A percentile compares a stretch with the other conserved stretches of the same genome.
Conservation (phyloP, 1,140 invertebrate species). For the Macrobrachium nipponense region DNA sequence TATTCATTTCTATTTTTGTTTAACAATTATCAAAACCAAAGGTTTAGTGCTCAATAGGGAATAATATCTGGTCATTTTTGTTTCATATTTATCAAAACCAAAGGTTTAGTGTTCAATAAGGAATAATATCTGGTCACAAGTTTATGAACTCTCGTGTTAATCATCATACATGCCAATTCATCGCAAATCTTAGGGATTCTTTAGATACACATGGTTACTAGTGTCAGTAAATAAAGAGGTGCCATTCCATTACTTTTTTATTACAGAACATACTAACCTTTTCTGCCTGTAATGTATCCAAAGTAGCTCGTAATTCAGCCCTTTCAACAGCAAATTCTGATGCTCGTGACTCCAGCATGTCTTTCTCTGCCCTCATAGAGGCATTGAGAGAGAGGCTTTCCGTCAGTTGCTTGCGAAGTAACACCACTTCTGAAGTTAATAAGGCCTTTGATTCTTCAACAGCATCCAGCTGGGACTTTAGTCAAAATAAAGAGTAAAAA, state of each 20-base stretch:
- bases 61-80: too few species aligned
- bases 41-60: too few species aligned
- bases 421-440: slow-evolving; percentile 64
- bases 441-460: slow-evolving; percentile 61
- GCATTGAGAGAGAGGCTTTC: slow-evolving; percentile 55
- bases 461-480: slow-evolving; percentile 63
- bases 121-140: too few species aligned
- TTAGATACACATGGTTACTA: too few species aligned
- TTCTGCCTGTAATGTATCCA: slow-evolving; percentile 62
- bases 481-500: not conserved
- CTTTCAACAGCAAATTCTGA: slow-evolving; percentile 63
- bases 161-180: too few species aligned
- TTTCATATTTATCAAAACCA: too few species aligned
- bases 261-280: slow-evolving; percentile 39
- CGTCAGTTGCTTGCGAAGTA: slow-evolving; percentile 64
- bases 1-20: too few species aligned
- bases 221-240: too few species aligned
- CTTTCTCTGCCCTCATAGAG: slow-evolving; percentile 55
- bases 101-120: too few species aligned
- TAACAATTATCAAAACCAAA: too few species aligned
- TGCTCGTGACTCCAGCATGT: slow-evolving; percentile 56
- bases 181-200: too few species aligned
- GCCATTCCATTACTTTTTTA: not conserved
- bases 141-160: too few species aligned
- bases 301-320: slow-evolving; percentile 58